A percentile compares a stretch with the other conserved stretches of the same genome.
Conservation (phyloP, 1,140 invertebrate genomes). For the Bombus impatiens region DNA sequence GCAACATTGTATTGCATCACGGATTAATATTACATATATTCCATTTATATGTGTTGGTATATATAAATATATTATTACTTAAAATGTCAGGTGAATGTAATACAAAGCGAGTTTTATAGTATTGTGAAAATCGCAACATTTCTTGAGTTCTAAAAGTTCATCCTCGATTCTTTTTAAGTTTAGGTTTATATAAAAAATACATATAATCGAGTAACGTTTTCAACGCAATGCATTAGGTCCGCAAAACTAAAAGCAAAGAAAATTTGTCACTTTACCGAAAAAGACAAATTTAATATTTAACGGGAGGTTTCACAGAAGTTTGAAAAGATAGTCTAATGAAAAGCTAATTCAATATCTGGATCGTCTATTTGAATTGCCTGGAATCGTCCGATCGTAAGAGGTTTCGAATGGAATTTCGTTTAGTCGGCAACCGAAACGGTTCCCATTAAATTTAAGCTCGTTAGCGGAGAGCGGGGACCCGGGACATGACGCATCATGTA, state of each 20-base stretch:
- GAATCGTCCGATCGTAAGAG: background rate
- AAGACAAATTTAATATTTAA: background rate
- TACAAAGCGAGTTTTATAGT: background rate
- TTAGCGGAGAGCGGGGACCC: constrained; percentile 45
- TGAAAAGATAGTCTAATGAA: background rate
- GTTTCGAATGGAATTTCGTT: background rate
- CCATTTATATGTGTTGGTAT: no score
- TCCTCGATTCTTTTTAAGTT: background rate
- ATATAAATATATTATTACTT: background rate
- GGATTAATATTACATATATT: background rate
- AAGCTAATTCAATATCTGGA: background rate
- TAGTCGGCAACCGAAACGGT: background rate
- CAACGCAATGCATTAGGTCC: background rate
- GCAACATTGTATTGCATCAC: background rate
- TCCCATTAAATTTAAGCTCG: constrained; percentile 60
- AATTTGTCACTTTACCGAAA: background rate
- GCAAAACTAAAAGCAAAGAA: background rate
- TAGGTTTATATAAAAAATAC: background rate
- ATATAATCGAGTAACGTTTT: background rate
- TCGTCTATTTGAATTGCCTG: constrained; percentile 6
- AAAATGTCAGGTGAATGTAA: background rate
- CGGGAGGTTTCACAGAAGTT: background rate
- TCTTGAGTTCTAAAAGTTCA: background rate
- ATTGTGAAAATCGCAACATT: background rate
- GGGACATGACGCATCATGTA: constrained; percentile 48